Conservation (phyloP, 2,797 vertebrate genomes). For the Lepus townsendii region DNA sequence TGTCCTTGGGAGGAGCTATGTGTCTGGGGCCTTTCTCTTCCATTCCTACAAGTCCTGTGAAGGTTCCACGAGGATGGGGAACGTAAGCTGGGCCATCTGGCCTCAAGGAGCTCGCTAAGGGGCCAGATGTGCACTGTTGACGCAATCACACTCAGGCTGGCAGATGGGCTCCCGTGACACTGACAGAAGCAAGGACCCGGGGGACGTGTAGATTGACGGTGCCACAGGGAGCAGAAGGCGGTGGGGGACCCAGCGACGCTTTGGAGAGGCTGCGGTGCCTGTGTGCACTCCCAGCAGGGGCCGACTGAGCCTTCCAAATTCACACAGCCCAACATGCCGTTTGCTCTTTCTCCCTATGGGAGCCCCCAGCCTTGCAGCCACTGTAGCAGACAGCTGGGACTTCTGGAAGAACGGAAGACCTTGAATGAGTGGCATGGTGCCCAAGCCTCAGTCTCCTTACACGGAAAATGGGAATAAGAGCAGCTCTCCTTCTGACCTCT, state of each 20-base stretch:
- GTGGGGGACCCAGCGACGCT: accelerated
- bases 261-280: accelerated
- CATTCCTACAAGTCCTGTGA: neutral
- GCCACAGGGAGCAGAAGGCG: neutral
- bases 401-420: neutral
- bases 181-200: neutral
- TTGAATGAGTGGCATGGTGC: neutral
- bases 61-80: neutral
- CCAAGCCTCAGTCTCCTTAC: neutral
- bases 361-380: neutral
- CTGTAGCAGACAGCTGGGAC: accelerated
- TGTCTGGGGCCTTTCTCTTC: neutral
- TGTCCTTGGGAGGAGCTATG: no score
- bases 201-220: neutral
- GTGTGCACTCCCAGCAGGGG: accelerated
- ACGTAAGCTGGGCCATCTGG: neutral
- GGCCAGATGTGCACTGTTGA: neutral
- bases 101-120: neutral
- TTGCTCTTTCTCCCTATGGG: neutral
- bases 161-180: neutral
- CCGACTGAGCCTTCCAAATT: neutral
- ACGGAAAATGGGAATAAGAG: neutral
- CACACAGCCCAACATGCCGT: accelerated
- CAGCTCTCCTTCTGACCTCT: neutral
- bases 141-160: accelerated